Base-by-base conservation (phyloP, 2,888 invertebrate genomes). In the Dolomedes plantarius region DNA sequence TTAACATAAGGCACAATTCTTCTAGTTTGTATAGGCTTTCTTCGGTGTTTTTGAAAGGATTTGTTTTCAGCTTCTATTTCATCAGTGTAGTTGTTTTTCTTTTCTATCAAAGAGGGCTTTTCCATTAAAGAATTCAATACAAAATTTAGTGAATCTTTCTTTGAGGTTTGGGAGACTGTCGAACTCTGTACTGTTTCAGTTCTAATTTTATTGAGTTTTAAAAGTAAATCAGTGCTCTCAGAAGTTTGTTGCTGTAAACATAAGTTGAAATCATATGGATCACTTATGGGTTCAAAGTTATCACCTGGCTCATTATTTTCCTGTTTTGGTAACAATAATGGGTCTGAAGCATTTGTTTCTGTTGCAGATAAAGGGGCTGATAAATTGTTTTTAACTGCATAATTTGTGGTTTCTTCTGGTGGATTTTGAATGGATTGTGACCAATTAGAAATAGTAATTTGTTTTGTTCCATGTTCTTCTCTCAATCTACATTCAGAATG, bases 391-490 rank as follows among this genome's bases (percentile, higher is more conserved):
- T 46, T 46, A n/a, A n/a, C 23, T 50, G 9, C 50, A 50, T 50
- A 50, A 19, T 50, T 50, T 16, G 50, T 32, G 19, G 50, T 65
- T 23, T 71, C 76, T 23, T 27, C 64, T 13, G 86, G 36, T 64
- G 86, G 73, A 41, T 77, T 71, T 39, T 78, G 81, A 64, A 77
- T 68, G 68, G 77, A 76, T 23, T 86, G 86, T 7, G 87, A 88
- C 88, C 89, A 88, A 46, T 89, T 88, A 19, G 88, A 88, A 41
- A 89, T 89, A 1, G 87, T 89, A n/a, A 89, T 89, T 77, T 89
- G 89, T 67, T 89, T 89, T 32, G 89, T 88, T 13, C 89, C 89
- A 85, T 89, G 88, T 73, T 89, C 89, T 82, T 89, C 89, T 32
- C 80, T 76, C 56, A 88, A 76, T 67, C 87, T 65, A 46, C 86